Evolutionary conservation across 2,797 vertebrate species (phyloP).

Genomic region (Squalus acanthias): DNA sequence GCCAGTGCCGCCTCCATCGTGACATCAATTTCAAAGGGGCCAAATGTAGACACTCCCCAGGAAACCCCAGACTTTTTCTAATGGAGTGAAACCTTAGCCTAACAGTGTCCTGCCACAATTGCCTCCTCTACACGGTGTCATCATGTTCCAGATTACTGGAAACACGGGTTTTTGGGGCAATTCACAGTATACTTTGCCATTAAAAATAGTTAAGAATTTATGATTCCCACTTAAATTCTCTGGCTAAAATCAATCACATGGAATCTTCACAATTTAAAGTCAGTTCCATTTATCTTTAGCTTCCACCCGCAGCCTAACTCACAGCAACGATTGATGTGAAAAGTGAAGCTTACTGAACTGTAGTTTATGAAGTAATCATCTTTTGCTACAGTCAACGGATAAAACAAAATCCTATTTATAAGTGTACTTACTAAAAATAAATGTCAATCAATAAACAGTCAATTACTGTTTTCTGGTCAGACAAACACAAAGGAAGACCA

Average conservation of each 20-base stretch:
- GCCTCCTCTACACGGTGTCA: neutral
- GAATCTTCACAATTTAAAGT: neutral
- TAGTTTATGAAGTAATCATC: neutral
- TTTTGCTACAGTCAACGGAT: neutral
- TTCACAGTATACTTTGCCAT: neutral
- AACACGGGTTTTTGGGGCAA: neutral
- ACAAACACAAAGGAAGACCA: neutral
- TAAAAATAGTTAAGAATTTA: neutral
- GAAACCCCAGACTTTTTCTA: neutral
- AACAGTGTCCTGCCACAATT: neutral
- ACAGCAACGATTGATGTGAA: neutral
- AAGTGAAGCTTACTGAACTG: neutral
- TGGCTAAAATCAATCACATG: neutral
- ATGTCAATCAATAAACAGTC: neutral
- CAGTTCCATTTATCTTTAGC: neutral
- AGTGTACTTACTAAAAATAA: neutral
- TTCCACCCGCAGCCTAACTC: neutral
- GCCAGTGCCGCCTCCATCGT: neutral
- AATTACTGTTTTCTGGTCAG: neutral
- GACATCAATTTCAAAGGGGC: neutral
- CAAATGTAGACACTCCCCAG: neutral
- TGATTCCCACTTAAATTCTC: neutral
- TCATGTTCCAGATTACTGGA: neutral
- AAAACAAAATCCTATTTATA: constrained; percentile 20
- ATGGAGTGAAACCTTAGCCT: neutral